A percentile compares a stretch with the other conserved stretches of the same genome.
These are phyloP conservation scores for Leucoraja erinaceus DNA, from an alignment of 2,113 vertebrate genomes.

Conservation along the genomic window DNA sequence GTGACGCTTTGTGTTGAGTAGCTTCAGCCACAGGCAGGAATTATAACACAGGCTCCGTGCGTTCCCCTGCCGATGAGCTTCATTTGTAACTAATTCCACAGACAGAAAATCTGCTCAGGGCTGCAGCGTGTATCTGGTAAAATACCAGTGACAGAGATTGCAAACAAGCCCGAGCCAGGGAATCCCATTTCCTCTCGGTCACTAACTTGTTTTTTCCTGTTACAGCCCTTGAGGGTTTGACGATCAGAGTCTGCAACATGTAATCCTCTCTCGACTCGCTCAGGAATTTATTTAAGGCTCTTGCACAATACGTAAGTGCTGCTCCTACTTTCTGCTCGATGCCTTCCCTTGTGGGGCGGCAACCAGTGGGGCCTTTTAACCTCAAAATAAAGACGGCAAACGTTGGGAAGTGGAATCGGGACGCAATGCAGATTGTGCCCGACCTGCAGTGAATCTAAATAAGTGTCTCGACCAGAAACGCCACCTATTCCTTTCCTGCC, in stretches of 20 bases:
- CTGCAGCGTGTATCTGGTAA: neutral
- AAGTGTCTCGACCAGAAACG: too few species aligned
- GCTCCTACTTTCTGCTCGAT: neutral
- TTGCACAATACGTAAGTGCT: neutral
- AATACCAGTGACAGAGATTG: neutral
- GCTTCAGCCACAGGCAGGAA: neutral
- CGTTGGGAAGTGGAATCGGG: too few species aligned
- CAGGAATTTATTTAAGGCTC: neutral
- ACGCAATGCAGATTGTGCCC: too few species aligned
- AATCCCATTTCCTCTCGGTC: conserved; percentile 7
- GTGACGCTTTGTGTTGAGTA: neutral
- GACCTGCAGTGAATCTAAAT: too few species aligned
- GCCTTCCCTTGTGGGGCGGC: too few species aligned
- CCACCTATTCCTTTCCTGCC: too few species aligned
- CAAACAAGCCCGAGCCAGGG: conserved; percentile 2
- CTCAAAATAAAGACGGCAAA: too few species aligned
- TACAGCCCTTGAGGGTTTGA: neutral
- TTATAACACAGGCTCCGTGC: neutral
- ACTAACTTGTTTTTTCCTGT: conserved; percentile 14
- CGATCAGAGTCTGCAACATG: too few species aligned
- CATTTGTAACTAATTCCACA: neutral
- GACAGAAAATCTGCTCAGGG: neutral
- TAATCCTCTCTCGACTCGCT: too few species aligned
- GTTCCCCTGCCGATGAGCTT: neutral
- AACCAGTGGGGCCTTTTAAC: neutral